Conservation (phyloP, 2,113 vertebrate genomes). For the Naja naja region DNA sequence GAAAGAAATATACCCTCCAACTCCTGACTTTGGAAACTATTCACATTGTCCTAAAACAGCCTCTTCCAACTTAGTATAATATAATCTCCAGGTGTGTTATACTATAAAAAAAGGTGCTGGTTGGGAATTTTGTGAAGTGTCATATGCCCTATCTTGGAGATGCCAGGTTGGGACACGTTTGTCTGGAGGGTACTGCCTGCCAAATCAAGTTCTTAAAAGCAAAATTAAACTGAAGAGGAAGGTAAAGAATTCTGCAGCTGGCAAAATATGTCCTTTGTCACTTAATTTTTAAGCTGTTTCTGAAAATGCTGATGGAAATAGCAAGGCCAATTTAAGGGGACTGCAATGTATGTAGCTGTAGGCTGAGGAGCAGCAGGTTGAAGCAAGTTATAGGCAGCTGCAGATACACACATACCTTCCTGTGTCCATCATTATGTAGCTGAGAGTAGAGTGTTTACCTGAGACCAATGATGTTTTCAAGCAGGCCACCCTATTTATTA, state of each 20-base stretch:
- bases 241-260: neutral
- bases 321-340: neutral
- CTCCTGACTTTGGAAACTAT: neutral
- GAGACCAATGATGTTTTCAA: neutral
- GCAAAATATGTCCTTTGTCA: neutral
- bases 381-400: neutral
- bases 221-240: neutral
- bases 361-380: neutral
- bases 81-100: neutral
- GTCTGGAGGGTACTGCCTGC: neutral
- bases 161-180: neutral
- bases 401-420: neutral
- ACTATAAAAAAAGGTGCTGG: neutral
- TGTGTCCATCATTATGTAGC: neutral
- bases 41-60: neutral
- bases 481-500: neutral
- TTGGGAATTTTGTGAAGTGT: neutral
- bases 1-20: neutral
- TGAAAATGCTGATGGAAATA: neutral
- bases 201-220: neutral
- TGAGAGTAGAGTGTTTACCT: neutral
- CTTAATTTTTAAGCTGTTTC: neutral
- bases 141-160: neutral
- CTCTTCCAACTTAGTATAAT: neutral
- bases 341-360: neutral